These are phyloP conservation scores for rabbit (Oryctolagus cuniculus) DNA, from an alignment of 2,113 vertebrate genomes.

Conservation along the genomic window mOryCun1.1 NC_091438.1:134022501-134023000, in stretches of 20 bases:
- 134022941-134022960: not conserved
- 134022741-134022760: not conserved
- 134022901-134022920: not conserved
- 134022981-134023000: conserved; percentile 20
- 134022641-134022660: not conserved
- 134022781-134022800: not conserved
- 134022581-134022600: not conserved
- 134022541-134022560: not conserved
- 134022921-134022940: not conserved
- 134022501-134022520: conserved; percentile 20
- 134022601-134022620: not conserved
- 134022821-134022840: not conserved
- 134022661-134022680: not conserved
- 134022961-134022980: conserved; percentile 22
- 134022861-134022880: not conserved
- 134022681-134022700: not conserved
- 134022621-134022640: not conserved
- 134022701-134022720: not conserved
- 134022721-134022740: not conserved
- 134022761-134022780: not conserved
- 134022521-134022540: conserved; percentile 47
- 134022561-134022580: no score
- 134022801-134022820: not conserved
- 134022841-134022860: conserved; percentile 45
- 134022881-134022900: not conserved